These are phyloP conservation scores for Botrylloides violaceus DNA, from an alignment of 23 tunicate genomes.

Conservation along the genomic window DNA sequence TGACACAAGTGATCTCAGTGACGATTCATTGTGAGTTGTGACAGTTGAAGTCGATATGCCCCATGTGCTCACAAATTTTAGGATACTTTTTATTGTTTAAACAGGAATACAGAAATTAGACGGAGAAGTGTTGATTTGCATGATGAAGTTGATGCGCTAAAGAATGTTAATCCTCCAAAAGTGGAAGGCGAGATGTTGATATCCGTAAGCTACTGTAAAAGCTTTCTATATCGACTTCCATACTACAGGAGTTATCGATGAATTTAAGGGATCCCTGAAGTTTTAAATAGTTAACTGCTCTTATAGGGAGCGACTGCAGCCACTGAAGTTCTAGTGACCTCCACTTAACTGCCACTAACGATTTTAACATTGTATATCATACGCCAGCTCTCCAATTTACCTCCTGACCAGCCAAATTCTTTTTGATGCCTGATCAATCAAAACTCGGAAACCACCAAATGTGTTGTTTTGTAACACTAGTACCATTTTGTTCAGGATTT, in stretches of 20 bases:
- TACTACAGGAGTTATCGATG: no score
- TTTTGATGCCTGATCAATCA: neutral
- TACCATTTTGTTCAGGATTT: slow-evolving; percentile 7
- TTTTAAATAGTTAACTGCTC: no score
- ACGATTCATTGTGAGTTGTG: neutral
- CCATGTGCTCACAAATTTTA: no score
- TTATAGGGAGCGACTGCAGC: no score
- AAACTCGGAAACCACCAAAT: neutral
- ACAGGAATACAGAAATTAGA: neutral
- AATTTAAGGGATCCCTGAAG: no score
- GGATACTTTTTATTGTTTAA: neutral
- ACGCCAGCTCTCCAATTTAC: neutral
- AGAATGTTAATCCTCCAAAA: slow-evolving; percentile 2
- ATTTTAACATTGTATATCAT: neutral
- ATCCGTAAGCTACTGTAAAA: no score
- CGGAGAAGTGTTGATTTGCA: neutral
- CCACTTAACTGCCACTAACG: no score
- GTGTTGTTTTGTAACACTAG: neutral
- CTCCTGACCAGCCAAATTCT: no score
- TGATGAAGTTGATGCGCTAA: slow-evolving; percentile 3
- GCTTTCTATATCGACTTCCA: no score
- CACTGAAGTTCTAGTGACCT: no score
- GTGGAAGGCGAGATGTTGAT: slow-evolving; percentile 1
- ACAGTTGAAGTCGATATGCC: no score
- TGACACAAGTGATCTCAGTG: neutral